Evolutionary conservation across 2,113 vertebrate genomes (phyloP).

Genomic region (Vidua macroura): DNA sequence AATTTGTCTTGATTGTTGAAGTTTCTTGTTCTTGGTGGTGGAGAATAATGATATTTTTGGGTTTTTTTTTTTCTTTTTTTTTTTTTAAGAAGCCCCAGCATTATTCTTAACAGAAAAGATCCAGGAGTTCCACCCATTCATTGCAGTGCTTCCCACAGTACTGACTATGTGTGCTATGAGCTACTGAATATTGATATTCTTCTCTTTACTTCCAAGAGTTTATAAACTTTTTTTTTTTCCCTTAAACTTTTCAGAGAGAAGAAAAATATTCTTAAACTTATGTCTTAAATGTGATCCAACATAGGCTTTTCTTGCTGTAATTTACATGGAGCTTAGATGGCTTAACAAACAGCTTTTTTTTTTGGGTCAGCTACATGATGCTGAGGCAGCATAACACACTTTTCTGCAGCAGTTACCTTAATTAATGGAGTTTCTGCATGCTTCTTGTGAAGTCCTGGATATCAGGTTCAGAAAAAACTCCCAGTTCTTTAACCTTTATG

Average conservation of each 20-base stretch:
- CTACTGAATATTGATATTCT: background rate
- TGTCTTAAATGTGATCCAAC: background rate
- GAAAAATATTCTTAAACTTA: background rate
- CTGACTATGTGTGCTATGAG: background rate
- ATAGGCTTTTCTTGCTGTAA: background rate
- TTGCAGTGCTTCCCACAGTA: background rate
- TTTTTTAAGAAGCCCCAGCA: background rate
- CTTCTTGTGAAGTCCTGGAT: background rate
- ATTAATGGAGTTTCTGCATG: background rate
- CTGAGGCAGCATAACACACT: slow-evolving; percentile 18
- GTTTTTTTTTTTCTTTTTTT: background rate
- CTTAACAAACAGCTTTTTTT: slow-evolving; percentile 25
- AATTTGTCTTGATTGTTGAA: slow-evolving; percentile 12
- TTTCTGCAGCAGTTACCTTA: slow-evolving; percentile 18
- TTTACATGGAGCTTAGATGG: background rate
- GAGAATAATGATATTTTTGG: background rate
- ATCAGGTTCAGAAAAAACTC: background rate
- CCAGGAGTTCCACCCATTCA: background rate
- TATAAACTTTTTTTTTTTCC: background rate
- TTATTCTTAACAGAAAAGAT: background rate
- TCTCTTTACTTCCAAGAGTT: background rate
- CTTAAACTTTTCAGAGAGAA: background rate
- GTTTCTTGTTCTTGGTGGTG: background rate
- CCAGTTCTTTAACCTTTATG: background rate
- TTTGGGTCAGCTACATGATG: background rate